Conservation (phyloP, 1,140 invertebrate genomes). For the Leptonema lineaticorne region DNA sequence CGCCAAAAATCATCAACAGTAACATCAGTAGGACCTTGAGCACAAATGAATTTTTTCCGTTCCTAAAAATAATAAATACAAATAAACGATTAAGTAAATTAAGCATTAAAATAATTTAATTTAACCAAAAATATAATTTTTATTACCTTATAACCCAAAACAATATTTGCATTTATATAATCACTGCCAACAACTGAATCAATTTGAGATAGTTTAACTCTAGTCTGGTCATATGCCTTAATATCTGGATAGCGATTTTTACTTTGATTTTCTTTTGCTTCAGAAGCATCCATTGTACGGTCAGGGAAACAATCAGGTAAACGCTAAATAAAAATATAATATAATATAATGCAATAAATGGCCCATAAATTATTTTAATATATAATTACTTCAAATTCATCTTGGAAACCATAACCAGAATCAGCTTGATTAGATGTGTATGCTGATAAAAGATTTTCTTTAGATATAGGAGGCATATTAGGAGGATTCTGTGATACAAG, state of each 20-base stretch:
- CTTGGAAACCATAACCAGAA: constrained; percentile 85
- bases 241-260: constrained; percentile 90
- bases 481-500: constrained; percentile 68
- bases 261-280: constrained; percentile 81
- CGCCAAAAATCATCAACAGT: constrained; percentile 96
- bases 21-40: constrained; percentile 89
- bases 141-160: constrained; percentile 83
- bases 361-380: not conserved
- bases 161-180: constrained; percentile 93
- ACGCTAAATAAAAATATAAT: constrained; percentile 51
- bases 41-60: constrained; percentile 91
- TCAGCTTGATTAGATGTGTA: constrained; percentile 80
- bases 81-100: not conserved
- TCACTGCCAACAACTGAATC: constrained; percentile 79
- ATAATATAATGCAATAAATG: not conserved
- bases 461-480: constrained; percentile 77
- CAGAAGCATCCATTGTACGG: constrained; percentile 81
- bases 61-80: constrained; percentile 53
- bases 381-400: constrained; percentile 72
- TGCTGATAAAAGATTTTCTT: constrained; percentile 68
- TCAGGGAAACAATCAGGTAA: constrained; percentile 85
- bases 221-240: constrained; percentile 89
- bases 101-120: not conserved
- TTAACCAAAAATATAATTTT: not conserved
- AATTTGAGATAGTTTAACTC: constrained; percentile 75